Percentiles rank a stretch among this genome's conserved stretches.
These are phyloP conservation scores for Drosophila anomalipes DNA, from an alignment of 2,888 invertebrate genomes.

Conservation along the genomic window DNA sequence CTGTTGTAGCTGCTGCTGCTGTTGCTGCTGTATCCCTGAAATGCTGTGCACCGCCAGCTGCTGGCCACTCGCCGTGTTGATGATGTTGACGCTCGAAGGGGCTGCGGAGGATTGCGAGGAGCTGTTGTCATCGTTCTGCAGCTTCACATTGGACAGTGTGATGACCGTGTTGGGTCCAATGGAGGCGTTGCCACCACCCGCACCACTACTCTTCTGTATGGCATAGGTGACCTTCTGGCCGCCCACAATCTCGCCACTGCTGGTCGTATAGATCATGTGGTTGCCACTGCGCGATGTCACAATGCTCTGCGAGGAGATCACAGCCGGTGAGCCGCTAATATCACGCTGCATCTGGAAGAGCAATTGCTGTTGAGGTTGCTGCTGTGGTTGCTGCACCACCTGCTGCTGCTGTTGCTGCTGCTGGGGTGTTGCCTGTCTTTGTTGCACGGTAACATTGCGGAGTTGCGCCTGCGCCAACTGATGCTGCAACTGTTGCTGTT, in stretches of 20 bases:
- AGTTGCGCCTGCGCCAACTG: conserved; percentile 77
- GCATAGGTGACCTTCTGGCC: conserved; percentile 82
- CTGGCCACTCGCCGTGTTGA: conserved; percentile 82
- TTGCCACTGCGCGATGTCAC: conserved; percentile 77
- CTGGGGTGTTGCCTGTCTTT: conserved; percentile 68
- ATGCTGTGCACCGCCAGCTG: conserved; percentile 83
- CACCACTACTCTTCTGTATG: conserved; percentile 62
- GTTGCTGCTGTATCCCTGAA: conserved; percentile 67
- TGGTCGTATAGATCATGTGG: conserved; percentile 83
- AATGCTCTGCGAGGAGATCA: conserved; percentile 51
- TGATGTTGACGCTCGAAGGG: conserved; percentile 76
- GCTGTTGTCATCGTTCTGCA: conserved; percentile 75
- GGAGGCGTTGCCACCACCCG: conserved; percentile 53
- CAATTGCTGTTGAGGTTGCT: conserved; percentile 74
- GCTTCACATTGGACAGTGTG: conserved; percentile 82
- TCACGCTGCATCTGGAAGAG: conserved; percentile 82
- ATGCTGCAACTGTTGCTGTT: conserved; percentile 75
- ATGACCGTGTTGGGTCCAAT: conserved; percentile 81
- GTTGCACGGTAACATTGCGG: conserved; percentile 78
- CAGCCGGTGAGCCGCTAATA: conserved; percentile 61
- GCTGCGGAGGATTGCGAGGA: conserved; percentile 38
- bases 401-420: conserved; percentile 62
- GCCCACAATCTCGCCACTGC: conserved; percentile 73
- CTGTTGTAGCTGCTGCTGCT: conserved; percentile 40
- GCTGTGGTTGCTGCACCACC: conserved; percentile 58